Evolutionary conservation across 2,113 vertebrate genomes (phyloP).

Genomic region (Plecturocebus donacophilus): DNA sequence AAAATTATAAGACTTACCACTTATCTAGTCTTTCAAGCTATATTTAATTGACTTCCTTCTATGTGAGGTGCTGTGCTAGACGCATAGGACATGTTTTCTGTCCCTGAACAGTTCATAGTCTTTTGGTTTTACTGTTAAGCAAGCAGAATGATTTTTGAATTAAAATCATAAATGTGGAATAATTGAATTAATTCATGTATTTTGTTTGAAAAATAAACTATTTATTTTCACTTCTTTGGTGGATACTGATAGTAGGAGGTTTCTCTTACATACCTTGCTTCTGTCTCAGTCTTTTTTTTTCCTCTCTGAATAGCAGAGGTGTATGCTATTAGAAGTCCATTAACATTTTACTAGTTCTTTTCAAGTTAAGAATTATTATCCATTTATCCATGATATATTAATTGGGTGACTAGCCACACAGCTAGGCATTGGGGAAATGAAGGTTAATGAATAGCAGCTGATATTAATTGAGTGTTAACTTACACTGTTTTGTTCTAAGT

Average conservation of each 20-base stretch:
- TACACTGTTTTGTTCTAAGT: constrained; percentile 22
- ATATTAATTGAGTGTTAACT: constrained; percentile 16
- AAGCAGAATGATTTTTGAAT: constrained; percentile 10
- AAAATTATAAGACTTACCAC: background rate
- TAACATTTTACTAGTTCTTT: constrained; percentile 42
- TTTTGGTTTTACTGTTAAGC: background rate
- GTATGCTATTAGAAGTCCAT: background rate
- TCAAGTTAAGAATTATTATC: background rate
- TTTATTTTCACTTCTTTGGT: constrained; percentile 35
- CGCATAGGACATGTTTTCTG: background rate
- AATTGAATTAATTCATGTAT: background rate
- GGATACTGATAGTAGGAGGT: background rate
- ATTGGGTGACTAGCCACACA: background rate
- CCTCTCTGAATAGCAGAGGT: background rate
- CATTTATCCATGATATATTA: background rate
- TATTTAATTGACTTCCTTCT: constrained; percentile 21
- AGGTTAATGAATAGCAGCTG: background rate
- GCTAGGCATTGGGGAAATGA: background rate
- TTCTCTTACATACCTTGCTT: background rate
- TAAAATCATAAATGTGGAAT: constrained; percentile 27
- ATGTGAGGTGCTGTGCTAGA: background rate
- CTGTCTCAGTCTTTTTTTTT: background rate
- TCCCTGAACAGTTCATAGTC: background rate
- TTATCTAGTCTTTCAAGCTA: background rate
- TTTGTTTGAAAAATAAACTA: background rate